These are phyloP conservation scores for Teleogryllus occipitalis DNA, from an alignment of 1,140 invertebrate genomes.

Conservation along the genomic window DNA sequence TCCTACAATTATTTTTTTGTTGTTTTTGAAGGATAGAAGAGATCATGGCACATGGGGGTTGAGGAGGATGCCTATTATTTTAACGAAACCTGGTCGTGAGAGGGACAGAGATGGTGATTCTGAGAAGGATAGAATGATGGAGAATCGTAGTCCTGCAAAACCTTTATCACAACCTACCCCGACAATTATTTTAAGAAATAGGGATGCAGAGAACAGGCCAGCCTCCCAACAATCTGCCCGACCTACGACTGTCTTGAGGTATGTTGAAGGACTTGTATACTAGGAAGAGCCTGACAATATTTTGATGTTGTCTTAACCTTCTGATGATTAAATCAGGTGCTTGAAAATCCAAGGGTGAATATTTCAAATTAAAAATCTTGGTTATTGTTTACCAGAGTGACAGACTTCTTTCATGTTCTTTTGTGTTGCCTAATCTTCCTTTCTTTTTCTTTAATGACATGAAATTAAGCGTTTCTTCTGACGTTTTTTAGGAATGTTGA, in stretches of 20 bases:
- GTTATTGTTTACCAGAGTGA: no score
- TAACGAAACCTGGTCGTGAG: constrained; percentile 24
- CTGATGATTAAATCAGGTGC: no score
- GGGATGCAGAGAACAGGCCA: constrained; percentile 42
- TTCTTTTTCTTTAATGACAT: no score
- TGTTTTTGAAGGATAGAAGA: constrained; percentile 16
- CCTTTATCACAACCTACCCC: constrained; percentile 37
- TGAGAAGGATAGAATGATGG: background rate
- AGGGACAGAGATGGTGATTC: constrained; percentile 18
- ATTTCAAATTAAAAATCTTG: no score
- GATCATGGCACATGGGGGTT: constrained; percentile 8
- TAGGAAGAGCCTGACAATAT: no score
- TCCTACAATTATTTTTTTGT: background rate
- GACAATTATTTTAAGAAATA: constrained; percentile 44
- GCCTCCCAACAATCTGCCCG: constrained; percentile 41
- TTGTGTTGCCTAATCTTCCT: no score
- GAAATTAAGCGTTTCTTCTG: no score
- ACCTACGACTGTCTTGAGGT: constrained; percentile 25
- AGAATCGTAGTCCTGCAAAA: background rate
- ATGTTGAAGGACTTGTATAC: no score
- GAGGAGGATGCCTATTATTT: constrained; percentile 20
- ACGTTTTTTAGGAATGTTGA: no score
- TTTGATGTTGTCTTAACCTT: no score
- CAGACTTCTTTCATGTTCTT: no score
- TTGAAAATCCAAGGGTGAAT: no score